Conservation (phyloP, 1,140 invertebrate species). For the Dendroctonus ponderosae region DNA sequence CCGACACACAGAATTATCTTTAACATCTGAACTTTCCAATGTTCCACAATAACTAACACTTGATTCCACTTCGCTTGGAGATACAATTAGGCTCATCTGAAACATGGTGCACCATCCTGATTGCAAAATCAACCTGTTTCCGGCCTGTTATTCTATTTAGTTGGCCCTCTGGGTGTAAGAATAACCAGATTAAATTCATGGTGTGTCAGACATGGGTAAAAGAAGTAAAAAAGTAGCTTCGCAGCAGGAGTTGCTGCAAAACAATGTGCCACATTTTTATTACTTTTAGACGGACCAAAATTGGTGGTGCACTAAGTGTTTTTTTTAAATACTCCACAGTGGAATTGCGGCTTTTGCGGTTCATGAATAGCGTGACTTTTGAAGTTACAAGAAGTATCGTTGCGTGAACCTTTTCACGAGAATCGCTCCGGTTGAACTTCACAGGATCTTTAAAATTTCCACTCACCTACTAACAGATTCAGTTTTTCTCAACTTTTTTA, state of each 20-base stretch:
- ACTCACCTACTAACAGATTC: too few species aligned
- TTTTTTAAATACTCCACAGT: slow-evolving; percentile 18
- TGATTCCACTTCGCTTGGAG: too few species aligned
- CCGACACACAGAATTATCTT: too few species aligned
- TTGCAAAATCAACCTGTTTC: slow-evolving; percentile 22
- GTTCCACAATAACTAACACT: too few species aligned
- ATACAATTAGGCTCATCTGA: neutral
- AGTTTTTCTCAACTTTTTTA: too few species aligned
- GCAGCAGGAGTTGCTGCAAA: slow-evolving; percentile 38
- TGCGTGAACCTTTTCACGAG: neutral
- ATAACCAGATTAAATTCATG: slow-evolving; percentile 42
- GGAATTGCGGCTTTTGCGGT: slow-evolving; percentile 20
- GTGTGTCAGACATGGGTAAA: slow-evolving; percentile 41
- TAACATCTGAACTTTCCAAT: too few species aligned
- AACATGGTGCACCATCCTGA: slow-evolving; percentile 14
- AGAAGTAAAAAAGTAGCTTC: slow-evolving; percentile 32
- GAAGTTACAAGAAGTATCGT: neutral
- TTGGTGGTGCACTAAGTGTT: slow-evolving; percentile 22
- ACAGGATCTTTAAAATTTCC: too few species aligned
- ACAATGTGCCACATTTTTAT: slow-evolving; percentile 42
- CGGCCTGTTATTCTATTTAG: slow-evolving; percentile 24
- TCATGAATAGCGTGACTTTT: slow-evolving; percentile 15
- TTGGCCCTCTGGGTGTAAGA: slow-evolving; percentile 37
- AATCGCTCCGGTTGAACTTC: too few species aligned
- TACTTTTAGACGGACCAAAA: slow-evolving; percentile 35